Conservation (phyloP, 64 coral and sea anemone species). For the Porites lutea region DNA sequence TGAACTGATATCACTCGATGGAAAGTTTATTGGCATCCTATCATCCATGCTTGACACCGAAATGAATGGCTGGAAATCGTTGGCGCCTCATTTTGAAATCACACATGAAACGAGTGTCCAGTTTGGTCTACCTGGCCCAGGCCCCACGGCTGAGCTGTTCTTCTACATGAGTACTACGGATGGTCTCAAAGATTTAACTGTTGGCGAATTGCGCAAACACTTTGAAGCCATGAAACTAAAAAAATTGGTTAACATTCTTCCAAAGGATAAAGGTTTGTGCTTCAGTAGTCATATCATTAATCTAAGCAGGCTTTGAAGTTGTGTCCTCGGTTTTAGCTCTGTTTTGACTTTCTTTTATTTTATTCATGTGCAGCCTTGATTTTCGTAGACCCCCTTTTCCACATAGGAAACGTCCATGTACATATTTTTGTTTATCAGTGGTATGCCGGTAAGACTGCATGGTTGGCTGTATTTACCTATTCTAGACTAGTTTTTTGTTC, state of each 20-base stretch:
- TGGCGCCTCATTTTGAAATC: slow-evolving; percentile 39
- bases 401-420: no score
- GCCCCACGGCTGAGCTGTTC: slow-evolving; percentile 17
- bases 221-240: slow-evolving; percentile 15
- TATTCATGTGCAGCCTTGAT: no score
- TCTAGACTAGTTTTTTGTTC: no score
- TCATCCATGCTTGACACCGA: slow-evolving; percentile 22
- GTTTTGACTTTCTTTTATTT: no score
- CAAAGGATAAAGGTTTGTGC: slow-evolving; percentile 17
- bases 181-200: not conserved
- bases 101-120: not conserved
- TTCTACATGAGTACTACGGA: not conserved
- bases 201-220: not conserved
- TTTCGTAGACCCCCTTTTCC: no score
- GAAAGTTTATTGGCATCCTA: slow-evolving; percentile 4
- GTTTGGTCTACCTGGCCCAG: slow-evolving; percentile 32
- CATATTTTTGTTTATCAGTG: no score
- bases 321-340: no score
- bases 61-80: slow-evolving; percentile 40
- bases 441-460: no score
- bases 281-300: not conserved
- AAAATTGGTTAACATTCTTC: slow-evolving; percentile 9
- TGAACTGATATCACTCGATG: not conserved
- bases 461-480: no score
- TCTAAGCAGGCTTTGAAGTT: no score